Percentiles rank a stretch among this genome's conserved stretches.
phyloP scores from a whole-genome alignment of 2,797 vertebrate species.

The Parambassis ranga region DNA sequence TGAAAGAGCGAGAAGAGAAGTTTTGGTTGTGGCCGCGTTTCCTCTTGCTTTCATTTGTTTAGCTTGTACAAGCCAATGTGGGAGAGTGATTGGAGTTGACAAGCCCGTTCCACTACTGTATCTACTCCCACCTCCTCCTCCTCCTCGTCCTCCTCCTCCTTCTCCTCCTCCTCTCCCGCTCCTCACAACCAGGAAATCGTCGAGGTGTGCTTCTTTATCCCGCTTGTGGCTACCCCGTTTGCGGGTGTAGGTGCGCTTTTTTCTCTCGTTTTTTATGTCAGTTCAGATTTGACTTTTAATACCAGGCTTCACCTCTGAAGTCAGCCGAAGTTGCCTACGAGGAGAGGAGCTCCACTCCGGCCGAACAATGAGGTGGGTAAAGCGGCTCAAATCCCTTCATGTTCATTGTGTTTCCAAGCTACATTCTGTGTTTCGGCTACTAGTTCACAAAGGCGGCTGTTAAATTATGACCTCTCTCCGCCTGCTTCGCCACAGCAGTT shows the following conservation, averaged over 20 bases:
- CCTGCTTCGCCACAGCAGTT: neutral
- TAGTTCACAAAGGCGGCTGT: conserved; percentile 24
- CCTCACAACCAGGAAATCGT: conserved; percentile 85
- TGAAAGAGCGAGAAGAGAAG: conserved; percentile 16
- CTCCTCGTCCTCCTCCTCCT: conserved; percentile 10
- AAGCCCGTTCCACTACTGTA: conserved; percentile 80
- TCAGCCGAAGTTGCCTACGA: conserved; percentile 58
- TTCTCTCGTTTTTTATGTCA: conserved; percentile 2
- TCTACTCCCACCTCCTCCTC: conserved; percentile 34
- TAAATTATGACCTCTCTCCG: neutral
- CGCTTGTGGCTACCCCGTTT: conserved; percentile 58
- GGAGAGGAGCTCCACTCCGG: conserved; percentile 76
- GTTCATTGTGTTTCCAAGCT: conserved; percentile 68
- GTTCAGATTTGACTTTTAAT: conserved; percentile 47
- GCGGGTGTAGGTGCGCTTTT: conserved; percentile 65
- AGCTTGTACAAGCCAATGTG: conserved; percentile 38
- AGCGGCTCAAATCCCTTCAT: conserved; percentile 70
- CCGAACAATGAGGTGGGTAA: conserved; percentile 85
- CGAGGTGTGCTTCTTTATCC: conserved; percentile 78
- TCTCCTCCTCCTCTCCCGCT: conserved; percentile 54
- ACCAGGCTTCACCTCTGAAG: conserved; percentile 61
- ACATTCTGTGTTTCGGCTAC: conserved; percentile 42
- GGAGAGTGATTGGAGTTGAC: conserved; percentile 82
- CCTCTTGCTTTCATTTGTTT: conserved; percentile 1
- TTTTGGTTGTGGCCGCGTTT: neutral